These are phyloP conservation scores for Heliconius eleuchia DNA, from an alignment of 1,140 invertebrate genomes.

Conservation along the genomic window DNA sequence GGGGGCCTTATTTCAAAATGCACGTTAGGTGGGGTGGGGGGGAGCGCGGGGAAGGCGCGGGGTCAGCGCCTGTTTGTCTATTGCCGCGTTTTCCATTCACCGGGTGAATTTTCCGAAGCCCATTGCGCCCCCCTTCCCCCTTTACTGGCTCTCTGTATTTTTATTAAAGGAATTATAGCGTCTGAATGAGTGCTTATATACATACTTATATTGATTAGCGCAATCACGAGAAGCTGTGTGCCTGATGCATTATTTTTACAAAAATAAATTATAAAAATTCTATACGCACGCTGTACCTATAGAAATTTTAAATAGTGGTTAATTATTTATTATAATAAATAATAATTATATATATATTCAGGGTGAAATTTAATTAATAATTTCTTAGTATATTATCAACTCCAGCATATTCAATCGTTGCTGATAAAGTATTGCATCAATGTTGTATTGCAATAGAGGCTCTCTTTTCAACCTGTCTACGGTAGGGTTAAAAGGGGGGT, in stretches of 20 bases:
- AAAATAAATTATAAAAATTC: constrained; percentile 22
- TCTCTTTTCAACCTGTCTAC: constrained; percentile 17
- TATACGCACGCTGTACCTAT: neutral
- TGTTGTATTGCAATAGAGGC: constrained; percentile 12
- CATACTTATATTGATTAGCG: constrained; percentile 74
- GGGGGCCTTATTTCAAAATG: constrained; percentile 78
- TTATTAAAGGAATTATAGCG: constrained; percentile 78
- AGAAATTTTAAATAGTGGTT: constrained; percentile 1
- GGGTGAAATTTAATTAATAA: constrained; percentile 9
- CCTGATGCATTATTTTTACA: constrained; percentile 12
- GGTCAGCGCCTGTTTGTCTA: constrained; percentile 78
- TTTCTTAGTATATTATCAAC: constrained; percentile 23
- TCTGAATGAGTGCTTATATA: constrained; percentile 72
- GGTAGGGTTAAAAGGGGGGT: constrained; percentile 17
- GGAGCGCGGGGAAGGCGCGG: constrained; percentile 45
- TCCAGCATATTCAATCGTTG: constrained; percentile 31
- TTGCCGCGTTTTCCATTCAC: constrained; percentile 78
- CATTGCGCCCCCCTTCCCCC: constrained; percentile 68
- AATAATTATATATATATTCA: constrained; percentile 6
- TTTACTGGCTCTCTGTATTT: constrained; percentile 71
- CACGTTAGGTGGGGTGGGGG: constrained; percentile 63
- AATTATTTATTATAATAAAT: neutral
- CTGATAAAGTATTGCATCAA: constrained; percentile 21
- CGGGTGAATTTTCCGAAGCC: constrained; percentile 79
- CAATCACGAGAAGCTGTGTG: constrained; percentile 31